Base-by-base conservation (phyloP, 2,113 vertebrate species). In the Poicephalus gulielmi region DNA sequence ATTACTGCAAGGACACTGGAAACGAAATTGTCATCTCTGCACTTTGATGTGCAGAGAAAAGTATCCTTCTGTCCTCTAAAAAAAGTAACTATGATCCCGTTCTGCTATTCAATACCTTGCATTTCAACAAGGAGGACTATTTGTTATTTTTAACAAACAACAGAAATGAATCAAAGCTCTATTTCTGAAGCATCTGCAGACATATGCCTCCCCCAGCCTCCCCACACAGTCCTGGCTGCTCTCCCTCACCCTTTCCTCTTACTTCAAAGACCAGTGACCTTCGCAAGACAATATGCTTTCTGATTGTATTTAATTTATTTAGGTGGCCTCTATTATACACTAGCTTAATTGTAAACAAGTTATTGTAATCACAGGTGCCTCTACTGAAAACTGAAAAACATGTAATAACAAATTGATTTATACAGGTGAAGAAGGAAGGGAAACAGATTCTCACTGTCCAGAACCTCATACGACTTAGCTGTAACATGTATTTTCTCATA, bases 91-190 rank as follows among this genome's bases (percentile, higher is more conserved):
- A 53, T 33, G 62, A 84, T 47, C 82, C 71, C 41, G 83, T 84
- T 84, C 86, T 89, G 55, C 70, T 92, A 73, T 62, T 92, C 67
- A 87, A 64, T 77, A 90, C 7, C 27, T 53, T 35, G 28, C 39
- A 69, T 86, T 96, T 92, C 67, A 96, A 73, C 33, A 75, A 63
- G 28, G 74, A 85, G 37, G 67, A 59, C 53, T 57, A 59, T 49
- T 24, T 52, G 75, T 59, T 92, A 83, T 78, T 86, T 86, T 92
- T 66, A 91, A 64, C 63, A 71, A 88, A 88, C 53, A 84, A 90
- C 57, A 91, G 64, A 85, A 91, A 85, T 93, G 92, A 92, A 90
- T 80, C 60, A 70, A 88, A 83, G 68, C 69, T 52, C 92, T 85
- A 5, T 62, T 95, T 89, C 82, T 63, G 83, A 91, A 50, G 67